Evolutionary conservation across 2,888 invertebrate genomes (phyloP), one percentile per base, ranked within the genome.

Genomic region (Caenorhabditis wallacei): DNA sequence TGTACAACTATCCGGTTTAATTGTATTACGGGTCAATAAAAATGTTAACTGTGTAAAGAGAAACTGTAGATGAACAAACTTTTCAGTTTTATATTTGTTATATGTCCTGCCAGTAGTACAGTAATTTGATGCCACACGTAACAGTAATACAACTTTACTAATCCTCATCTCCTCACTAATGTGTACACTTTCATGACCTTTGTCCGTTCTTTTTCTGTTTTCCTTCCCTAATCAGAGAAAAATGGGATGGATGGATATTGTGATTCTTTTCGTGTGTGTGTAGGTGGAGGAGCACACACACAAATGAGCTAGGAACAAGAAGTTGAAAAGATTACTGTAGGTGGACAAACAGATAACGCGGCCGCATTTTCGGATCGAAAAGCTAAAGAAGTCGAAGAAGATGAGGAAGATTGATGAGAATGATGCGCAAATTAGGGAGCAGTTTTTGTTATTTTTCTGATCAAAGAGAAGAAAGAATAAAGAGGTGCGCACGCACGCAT

Each of bases 361-460:
- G 51, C 61, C 18, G 54, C 56, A 56, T 35, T 78, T 78, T 69
- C 2, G 53, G 37, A 66, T 53, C 54, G 35, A 69, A 78, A 78
- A 53, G 56, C 13, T 11, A 63, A 69, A 69, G 35, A 20, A 22
- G 22, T 22, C 18, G 66, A 56, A 11, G 40, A 64, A 18, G 43
- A 59, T 13, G 68, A 64, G 66, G 61, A 68, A 68, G 76, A 76
- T 76, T 51, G 76, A 76, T 76, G 40, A 40, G 40, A 40, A 10
- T 40, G 76, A 76, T 76, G 68, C 59, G 76, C 76, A 76, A 76
- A 76, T 76, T 76, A 76, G 76, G 76, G 76, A 76, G 76, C 76
- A 76, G 76, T 61, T 59, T 48, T 53, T 61, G 51, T 48, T 30
- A 48, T 11, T 18, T 30, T n/a, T n/a, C n/a, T 30, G 72, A 53